Base-by-base conservation (phyloP, 2,113 vertebrate species). In the Notothenia coriiceps region DNA sequence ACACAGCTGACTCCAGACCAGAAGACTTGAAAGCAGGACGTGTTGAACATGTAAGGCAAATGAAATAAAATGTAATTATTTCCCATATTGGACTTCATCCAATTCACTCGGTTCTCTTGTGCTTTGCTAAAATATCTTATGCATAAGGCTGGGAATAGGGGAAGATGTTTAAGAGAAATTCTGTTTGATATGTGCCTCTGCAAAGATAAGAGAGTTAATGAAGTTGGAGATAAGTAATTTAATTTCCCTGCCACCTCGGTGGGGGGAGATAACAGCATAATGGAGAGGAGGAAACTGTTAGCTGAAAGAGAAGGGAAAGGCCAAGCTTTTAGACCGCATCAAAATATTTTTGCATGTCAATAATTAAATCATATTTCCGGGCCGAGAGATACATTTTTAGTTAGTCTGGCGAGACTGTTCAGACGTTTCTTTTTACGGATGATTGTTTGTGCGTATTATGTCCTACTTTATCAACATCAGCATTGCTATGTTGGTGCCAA, bases 201-300 rank as follows among this genome's bases (percentile, higher is more conserved):
- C 70, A 82, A 88, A 88, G 90, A 92, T 93, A 91, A 92, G 82
- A 82, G 71, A 85, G 79, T 89, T 92, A 92, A 92, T 92, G 86
- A 90, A 87, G 83, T 79, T 86, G 74, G 85, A 85, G 90, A 93
- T 92, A 91, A 93, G 90, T 91, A 84, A 93, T 92, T 92, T 89
- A 86, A 92, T 93, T 91, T 92, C 79, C 80, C 80, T 80, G 79
- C 85, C 89, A 91, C 87, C 88, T 82, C 79, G 46, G 76, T 49
- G 77, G 54, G 75, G 70, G 65, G 65, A 80, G 89, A 93, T 91
- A 90, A 89, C 74, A 47, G 52, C 71, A 71, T 85, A 88, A 91
- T 86, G n/a, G 60, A 76, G 81, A 63, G 54, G 55, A 65, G 77
- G 79, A 77, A 80, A 70, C 68, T 66, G 71, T 82, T 64, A 57